These are phyloP conservation scores for Philonicus albiceps DNA, from an alignment of 2,888 invertebrate genomes.

Conservation along the genomic window DNA sequence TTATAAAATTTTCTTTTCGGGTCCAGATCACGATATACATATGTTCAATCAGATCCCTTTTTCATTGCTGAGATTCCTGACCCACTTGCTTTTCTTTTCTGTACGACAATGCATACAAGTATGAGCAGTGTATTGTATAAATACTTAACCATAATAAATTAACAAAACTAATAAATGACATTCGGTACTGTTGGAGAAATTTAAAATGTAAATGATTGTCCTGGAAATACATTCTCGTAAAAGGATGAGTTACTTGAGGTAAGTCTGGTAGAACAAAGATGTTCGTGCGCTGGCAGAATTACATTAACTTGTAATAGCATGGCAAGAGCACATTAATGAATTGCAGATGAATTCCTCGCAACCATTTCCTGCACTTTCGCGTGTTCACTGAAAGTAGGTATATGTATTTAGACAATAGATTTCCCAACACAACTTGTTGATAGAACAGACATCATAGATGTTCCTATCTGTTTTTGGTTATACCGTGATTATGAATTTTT, in stretches of 20 bases:
- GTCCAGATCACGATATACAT: no score
- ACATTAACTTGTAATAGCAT: background rate
- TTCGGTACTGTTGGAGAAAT: background rate
- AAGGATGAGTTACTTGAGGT: background rate
- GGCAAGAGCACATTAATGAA: background rate
- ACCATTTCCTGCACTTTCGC: background rate
- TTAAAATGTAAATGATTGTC: background rate
- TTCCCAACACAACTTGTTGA: constrained; percentile 30
- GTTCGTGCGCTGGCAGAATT: background rate
- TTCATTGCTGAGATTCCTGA: no score
- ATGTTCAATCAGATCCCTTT: no score
- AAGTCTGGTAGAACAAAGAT: background rate
- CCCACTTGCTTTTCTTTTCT: no score
- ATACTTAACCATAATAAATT: background rate
- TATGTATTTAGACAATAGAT: constrained; percentile 29
- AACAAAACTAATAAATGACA: background rate
- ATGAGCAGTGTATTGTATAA: no score
- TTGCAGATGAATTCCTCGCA: constrained; percentile 12
- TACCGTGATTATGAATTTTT: background rate
- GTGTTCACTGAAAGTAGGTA: background rate
- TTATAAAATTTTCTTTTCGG: no score
- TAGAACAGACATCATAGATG: background rate
- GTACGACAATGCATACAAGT: no score
- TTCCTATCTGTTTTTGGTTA: background rate
- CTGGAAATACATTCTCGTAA: background rate